phyloP scores from a whole-genome alignment of 2,888 invertebrate genomes.

The Idaea straminata region DNA sequence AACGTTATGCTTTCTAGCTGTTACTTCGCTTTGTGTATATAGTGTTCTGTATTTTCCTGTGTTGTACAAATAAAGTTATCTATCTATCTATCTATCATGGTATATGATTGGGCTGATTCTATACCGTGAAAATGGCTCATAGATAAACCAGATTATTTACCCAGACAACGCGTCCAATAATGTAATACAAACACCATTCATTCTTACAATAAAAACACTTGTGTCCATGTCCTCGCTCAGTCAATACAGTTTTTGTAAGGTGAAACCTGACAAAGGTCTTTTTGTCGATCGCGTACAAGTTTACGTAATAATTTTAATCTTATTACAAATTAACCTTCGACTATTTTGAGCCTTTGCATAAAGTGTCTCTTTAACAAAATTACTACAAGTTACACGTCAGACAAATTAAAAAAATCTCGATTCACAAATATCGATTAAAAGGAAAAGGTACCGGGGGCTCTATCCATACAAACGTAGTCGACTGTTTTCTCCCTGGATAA shows the following conservation, averaged over 20 bases:
- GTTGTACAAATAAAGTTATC: no score
- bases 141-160: neutral
- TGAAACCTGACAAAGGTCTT: slow-evolving; percentile 60
- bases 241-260: slow-evolving; percentile 45
- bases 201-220: slow-evolving; percentile 36
- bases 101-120: neutral
- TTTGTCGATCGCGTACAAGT: slow-evolving; percentile 40
- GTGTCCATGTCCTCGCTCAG: slow-evolving; percentile 48
- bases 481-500: no score
- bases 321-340: slow-evolving; percentile 15
- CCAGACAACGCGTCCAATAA: neutral
- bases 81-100: no score
- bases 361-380: slow-evolving; percentile 10
- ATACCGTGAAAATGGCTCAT: neutral
- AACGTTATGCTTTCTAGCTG: no score
- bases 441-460: no score
- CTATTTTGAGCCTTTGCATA: slow-evolving; percentile 15
- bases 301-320: slow-evolving; percentile 49
- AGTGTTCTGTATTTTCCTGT: no score
- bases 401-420: no score
- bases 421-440: no score
- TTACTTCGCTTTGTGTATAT: no score
- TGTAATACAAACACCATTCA: slow-evolving; percentile 23
- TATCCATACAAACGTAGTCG: no score
- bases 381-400: no score